Conservation (phyloP, 2,888 invertebrate species). For the Euclidia mi region DNA sequence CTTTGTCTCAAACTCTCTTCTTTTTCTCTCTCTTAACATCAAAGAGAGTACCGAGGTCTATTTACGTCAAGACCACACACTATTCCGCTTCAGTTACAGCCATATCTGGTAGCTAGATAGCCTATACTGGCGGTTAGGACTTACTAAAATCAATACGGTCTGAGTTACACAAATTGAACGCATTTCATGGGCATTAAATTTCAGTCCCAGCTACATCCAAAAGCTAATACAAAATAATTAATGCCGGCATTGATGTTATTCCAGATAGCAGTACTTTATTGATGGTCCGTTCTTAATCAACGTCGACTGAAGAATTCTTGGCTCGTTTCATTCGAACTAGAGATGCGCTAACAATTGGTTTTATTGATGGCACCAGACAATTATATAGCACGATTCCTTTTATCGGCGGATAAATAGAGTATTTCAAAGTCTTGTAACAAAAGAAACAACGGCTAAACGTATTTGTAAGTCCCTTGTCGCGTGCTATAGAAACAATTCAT, state of each 20-base stretch:
- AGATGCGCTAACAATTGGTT: constrained; percentile 51
- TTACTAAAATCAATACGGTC: not conserved
- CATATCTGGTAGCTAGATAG: constrained; percentile 5
- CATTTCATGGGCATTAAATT: constrained; percentile 38
- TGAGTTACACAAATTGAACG: constrained; percentile 38
- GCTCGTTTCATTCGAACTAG: constrained; percentile 53
- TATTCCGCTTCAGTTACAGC: constrained; percentile 6
- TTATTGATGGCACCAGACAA: constrained; percentile 51
- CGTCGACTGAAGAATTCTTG: constrained; percentile 69
- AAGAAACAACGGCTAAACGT: not conserved
- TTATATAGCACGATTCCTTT: constrained; percentile 42
- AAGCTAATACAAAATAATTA: constrained; percentile 72
- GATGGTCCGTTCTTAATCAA: constrained; percentile 83
- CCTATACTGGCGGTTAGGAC: not conserved
- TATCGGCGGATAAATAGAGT: constrained; percentile 14
- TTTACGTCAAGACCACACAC: constrained; percentile 5
- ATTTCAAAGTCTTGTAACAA: constrained; percentile 12
- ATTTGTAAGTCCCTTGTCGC: constrained; percentile 2
- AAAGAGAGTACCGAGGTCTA: not conserved
- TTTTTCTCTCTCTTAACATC: not conserved
- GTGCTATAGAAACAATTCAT: not conserved
- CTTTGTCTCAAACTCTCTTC: too few relatives aligned
- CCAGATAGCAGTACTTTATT: constrained; percentile 76
- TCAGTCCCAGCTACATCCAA: constrained; percentile 21
- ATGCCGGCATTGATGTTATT: constrained; percentile 74